phyloP scores from a whole-genome alignment of 2,113 vertebrate species.

The Acanthochromis polyacanthus region DNA sequence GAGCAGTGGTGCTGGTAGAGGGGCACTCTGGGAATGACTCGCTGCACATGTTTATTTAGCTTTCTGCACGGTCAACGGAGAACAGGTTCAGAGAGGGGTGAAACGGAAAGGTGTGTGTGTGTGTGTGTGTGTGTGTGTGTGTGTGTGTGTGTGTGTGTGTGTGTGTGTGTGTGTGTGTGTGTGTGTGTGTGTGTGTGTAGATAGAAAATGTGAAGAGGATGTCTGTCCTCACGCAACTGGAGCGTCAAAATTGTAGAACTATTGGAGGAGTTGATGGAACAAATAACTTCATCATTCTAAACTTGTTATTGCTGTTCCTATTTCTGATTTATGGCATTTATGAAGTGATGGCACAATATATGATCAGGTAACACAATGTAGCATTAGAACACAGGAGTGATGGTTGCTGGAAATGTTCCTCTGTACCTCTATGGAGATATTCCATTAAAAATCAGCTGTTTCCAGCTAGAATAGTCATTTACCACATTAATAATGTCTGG shows the following conservation, averaged over 20 bases:
- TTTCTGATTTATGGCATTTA: not conserved
- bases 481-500: no score
- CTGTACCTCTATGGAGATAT: no score
- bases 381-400: no score
- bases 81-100: slow-evolving; percentile 75
- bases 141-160: slow-evolving; percentile 52
- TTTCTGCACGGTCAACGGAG: slow-evolving; percentile 69
- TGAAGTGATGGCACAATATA: slow-evolving; percentile 1
- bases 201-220: slow-evolving; percentile 44
- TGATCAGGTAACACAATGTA: no score
- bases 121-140: slow-evolving; percentile 40
- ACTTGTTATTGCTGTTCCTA: slow-evolving; percentile 19
- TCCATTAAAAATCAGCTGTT: no score
- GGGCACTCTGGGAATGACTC: slow-evolving; percentile 65
- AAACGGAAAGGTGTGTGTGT: slow-evolving; percentile 66
- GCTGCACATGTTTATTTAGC: slow-evolving; percentile 73
- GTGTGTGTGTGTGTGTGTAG: slow-evolving; percentile 45
- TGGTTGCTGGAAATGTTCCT: no score
- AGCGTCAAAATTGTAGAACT: not conserved
- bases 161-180: slow-evolving; percentile 43
- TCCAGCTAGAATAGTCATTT: no score
- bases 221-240: slow-evolving; percentile 53
- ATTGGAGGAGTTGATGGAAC: slow-evolving; percentile 22
- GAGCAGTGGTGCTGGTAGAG: not conserved
- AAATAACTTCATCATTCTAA: slow-evolving; percentile 5